These are phyloP conservation scores for Spodoptera picta DNA, from an alignment of 2,888 invertebrate genomes.

Conservation along the genomic window DNA sequence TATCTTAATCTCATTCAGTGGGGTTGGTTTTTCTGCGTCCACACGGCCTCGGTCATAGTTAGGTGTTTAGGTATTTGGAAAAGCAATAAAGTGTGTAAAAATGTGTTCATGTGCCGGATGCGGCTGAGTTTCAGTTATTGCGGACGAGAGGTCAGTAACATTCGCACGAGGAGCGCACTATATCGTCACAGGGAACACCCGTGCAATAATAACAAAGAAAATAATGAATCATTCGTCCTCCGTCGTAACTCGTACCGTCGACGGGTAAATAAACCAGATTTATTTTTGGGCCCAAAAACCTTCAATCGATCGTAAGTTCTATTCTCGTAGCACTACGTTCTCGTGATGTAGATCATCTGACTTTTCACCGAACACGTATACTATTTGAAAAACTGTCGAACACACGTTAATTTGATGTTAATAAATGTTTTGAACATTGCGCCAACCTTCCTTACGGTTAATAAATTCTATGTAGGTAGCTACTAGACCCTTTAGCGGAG, in stretches of 20 bases:
- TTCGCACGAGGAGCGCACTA: conserved; percentile 2
- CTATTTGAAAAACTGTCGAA: conserved; percentile 2
- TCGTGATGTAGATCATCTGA: conserved; percentile 3
- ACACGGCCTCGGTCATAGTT: background rate
- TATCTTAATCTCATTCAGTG: background rate
- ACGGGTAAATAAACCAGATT: conserved; percentile 28
- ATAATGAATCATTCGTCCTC: conserved; percentile 38
- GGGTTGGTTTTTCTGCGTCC: background rate
- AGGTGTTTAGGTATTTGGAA: conserved; percentile 8
- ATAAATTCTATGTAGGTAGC: background rate
- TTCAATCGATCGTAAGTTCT: conserved; percentile 27
- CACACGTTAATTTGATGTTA: background rate
- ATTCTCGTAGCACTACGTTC: conserved; percentile 12
- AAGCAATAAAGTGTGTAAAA: conserved; percentile 34
- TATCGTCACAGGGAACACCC: conserved; percentile 30
- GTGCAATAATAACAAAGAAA: conserved; percentile 34
- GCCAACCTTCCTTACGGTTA: background rate
- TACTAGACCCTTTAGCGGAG: conserved; percentile 12
- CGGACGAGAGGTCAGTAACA: conserved; percentile 42
- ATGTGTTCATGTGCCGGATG: conserved; percentile 21
- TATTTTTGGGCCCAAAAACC: conserved; percentile 27
- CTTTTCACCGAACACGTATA: conserved; percentile 7
- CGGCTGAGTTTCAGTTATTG: conserved; percentile 35
- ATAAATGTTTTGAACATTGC: background rate
- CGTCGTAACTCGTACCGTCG: conserved; percentile 4